phyloP scores from a whole-genome alignment of 2,888 invertebrate genomes.

The Escarpia spicata region DNA sequence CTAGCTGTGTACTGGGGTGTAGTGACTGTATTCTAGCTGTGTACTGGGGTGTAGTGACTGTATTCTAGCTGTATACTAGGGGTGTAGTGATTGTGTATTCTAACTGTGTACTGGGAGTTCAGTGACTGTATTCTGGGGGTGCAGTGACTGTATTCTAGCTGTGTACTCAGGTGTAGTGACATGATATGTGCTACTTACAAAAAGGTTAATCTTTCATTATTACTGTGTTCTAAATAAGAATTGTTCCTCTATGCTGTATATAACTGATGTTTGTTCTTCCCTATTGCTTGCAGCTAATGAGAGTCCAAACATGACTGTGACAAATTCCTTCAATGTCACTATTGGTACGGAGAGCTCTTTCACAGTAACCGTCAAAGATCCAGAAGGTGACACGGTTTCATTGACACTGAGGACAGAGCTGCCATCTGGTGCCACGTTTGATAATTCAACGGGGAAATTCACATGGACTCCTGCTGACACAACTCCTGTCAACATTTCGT shows the following conservation, averaged over 20 bases:
- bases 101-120: not conserved
- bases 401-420: not conserved
- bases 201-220: too few relatives aligned
- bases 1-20: constrained; percentile 13
- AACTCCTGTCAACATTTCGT: not conserved
- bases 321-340: not conserved
- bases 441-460: not conserved
- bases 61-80: not conserved
- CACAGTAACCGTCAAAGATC: not conserved
- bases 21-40: not conserved
- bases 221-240: not conserved
- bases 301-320: not conserved
- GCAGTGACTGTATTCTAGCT: not conserved
- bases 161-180: not conserved
- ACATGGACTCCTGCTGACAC: not conserved
- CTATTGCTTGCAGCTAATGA: not conserved
- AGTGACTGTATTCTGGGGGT: not conserved
- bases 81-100: not conserved
- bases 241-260: not conserved
- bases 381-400: not conserved
- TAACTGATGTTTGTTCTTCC: not conserved
- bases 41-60: not conserved
- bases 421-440: not conserved
- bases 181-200: too few relatives aligned
- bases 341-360: not conserved